Conservation (phyloP, 2,888 invertebrate species). For the Sphaerophoria rueppellii region DNA sequence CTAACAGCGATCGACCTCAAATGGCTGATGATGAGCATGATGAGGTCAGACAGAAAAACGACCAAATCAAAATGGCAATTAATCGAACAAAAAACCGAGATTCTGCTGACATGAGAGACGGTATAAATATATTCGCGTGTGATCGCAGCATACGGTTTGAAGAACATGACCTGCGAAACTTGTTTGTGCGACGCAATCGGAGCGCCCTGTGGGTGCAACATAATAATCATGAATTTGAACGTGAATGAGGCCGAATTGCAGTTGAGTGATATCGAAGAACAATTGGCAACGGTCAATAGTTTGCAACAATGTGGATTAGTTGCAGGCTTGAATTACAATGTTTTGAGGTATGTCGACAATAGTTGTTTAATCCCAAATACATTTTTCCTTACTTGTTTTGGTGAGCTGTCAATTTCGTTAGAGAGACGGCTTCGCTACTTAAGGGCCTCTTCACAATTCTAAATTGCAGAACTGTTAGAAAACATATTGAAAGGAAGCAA, state of each 20-base stretch:
- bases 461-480: too few species aligned
- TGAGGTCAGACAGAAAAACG: background rate
- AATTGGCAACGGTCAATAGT: conserved; percentile 78
- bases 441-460: too few species aligned
- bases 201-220: conserved; percentile 79
- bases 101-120: conserved; percentile 13
- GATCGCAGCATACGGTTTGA: conserved; percentile 56
- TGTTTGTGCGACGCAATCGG: conserved; percentile 80
- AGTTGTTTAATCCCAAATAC: too few species aligned
- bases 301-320: conserved; percentile 72
- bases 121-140: conserved; percentile 44
- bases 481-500: too few species aligned
- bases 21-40: background rate
- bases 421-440: too few species aligned
- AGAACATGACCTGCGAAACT: conserved; percentile 77
- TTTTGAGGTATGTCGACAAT: conserved; percentile 44
- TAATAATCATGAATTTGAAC: conserved; percentile 68
- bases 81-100: conserved; percentile 49
- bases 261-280: conserved; percentile 82
- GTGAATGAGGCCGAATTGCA: conserved; percentile 61
- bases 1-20: conserved; percentile 31
- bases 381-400: background rate
- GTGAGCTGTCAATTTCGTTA: background rate
- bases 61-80: conserved; percentile 64
- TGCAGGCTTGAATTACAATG: conserved; percentile 55